phyloP scores from a whole-genome alignment of 2,888 invertebrate genomes.

The Lycophotia porphyrea region DNA sequence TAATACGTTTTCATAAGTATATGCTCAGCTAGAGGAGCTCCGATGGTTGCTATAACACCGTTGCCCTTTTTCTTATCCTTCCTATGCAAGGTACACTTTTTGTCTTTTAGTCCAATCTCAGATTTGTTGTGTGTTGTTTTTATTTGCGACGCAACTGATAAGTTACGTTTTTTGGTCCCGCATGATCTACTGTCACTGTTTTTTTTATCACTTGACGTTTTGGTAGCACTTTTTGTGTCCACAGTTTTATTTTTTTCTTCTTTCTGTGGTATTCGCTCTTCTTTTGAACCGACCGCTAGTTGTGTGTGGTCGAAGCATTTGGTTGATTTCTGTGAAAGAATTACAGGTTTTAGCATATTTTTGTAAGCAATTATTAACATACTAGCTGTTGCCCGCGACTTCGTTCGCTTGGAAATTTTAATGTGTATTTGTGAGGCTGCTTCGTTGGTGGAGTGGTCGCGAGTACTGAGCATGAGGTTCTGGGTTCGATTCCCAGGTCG shows the following conservation, averaged over 20 bases:
- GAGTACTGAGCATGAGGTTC: no score
- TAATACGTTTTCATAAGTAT: slow-evolving; percentile 86
- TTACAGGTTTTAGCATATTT: background rate
- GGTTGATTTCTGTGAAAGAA: slow-evolving; percentile 82
- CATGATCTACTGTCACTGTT: slow-evolving; percentile 73
- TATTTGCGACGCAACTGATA: slow-evolving; percentile 84
- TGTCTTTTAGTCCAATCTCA: slow-evolving; percentile 83
- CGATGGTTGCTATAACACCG: slow-evolving; percentile 78
- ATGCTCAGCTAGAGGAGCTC: slow-evolving; percentile 82
- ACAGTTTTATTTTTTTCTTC: slow-evolving; percentile 64
- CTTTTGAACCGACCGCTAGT: slow-evolving; percentile 71
- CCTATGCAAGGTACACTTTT: slow-evolving; percentile 82
- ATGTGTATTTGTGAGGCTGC: no score
- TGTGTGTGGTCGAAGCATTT: slow-evolving; percentile 86
- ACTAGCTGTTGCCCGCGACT: no score
- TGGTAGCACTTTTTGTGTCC: slow-evolving; percentile 63
- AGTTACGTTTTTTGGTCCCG: slow-evolving; percentile 82
- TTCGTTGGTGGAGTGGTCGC: no score
- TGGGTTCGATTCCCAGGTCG: no score
- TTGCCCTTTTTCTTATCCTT: slow-evolving; percentile 81
- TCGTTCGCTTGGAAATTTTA: no score
- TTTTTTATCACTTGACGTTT: slow-evolving; percentile 68
- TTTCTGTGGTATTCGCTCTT: slow-evolving; percentile 58
- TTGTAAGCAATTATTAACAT: background rate
- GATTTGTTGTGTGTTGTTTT: slow-evolving; percentile 87